These are phyloP conservation scores for Aplysina aerophoba DNA, from an alignment of 37 sponge, comb jelly and placozoan species.

Conservation along the genomic window DNA sequence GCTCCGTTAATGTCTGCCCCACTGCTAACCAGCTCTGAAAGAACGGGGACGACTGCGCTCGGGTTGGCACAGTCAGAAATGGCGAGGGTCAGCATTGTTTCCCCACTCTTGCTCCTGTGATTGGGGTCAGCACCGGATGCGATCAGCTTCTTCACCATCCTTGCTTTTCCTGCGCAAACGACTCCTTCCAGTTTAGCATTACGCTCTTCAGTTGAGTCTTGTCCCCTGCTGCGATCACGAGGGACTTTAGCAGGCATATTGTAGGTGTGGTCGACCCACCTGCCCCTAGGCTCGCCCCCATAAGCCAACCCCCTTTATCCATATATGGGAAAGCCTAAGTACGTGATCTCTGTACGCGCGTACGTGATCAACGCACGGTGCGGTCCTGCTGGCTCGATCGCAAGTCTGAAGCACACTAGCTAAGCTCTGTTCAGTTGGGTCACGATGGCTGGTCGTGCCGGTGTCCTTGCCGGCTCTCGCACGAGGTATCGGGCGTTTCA, in stretches of 20 bases:
- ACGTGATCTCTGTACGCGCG: too few species aligned
- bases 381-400: slow-evolving; percentile 4
- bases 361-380: too few species aligned
- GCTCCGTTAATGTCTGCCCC: slow-evolving; percentile 61
- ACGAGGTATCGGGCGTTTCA: too few species aligned
- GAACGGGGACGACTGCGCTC: slow-evolving; percentile 25
- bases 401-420: slow-evolving; percentile 6
- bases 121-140: slow-evolving; percentile 44
- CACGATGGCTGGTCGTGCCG: too few species aligned
- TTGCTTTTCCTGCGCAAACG: slow-evolving; percentile 11
- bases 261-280: too few species aligned
- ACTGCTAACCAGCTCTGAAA: slow-evolving; percentile 40
- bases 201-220: slow-evolving; percentile 1
- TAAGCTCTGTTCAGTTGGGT: too few species aligned
- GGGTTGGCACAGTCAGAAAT: not conserved
- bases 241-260: slow-evolving; percentile 17
- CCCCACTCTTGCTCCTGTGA: not conserved
- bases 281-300: too few species aligned
- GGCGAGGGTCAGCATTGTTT: slow-evolving; percentile 59
- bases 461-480: too few species aligned
- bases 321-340: not conserved
- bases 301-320: not conserved
- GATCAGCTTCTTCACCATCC: slow-evolving; percentile 52
- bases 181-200: slow-evolving; percentile 58
- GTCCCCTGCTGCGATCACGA: not conserved